A percentile compares a stretch with the other conserved stretches of the same genome.
phyloP scores from a whole-genome alignment of 2,888 invertebrate species.

The Molorchus minor region DNA sequence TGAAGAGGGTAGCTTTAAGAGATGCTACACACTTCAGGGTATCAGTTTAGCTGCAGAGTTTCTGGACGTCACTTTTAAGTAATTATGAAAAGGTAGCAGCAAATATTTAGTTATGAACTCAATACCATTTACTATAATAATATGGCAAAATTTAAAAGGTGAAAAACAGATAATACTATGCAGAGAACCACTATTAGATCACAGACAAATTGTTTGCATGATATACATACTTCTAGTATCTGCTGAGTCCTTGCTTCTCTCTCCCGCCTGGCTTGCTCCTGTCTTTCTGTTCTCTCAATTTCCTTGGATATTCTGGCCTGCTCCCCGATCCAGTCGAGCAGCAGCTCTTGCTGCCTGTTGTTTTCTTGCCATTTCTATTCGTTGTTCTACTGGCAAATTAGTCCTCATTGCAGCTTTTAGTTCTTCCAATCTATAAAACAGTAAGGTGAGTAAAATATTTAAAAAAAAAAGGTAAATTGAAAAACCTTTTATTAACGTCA shows the following conservation, averaged over 20 bases:
- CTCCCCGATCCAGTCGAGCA: constrained; percentile 75
- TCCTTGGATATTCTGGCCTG: constrained; percentile 73
- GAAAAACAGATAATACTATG: too few species aligned
- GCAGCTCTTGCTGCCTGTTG: constrained; percentile 81
- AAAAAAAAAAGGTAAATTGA: not conserved
- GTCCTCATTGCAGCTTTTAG: constrained; percentile 71
- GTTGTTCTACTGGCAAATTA: constrained; percentile 76
- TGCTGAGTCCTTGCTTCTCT: constrained; percentile 86
- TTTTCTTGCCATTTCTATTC: constrained; percentile 77
- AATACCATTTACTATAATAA: too few species aligned
- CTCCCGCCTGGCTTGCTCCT: constrained; percentile 84
- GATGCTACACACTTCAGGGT: too few species aligned
- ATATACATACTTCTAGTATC: constrained; percentile 78
- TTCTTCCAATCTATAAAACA: constrained; percentile 70
- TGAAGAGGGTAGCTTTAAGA: too few species aligned
- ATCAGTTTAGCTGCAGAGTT: too few species aligned
- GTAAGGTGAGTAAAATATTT: not conserved
- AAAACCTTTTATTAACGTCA: constrained; percentile 80
- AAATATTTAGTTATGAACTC: too few species aligned
- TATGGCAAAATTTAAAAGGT: too few species aligned
- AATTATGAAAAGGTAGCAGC: too few species aligned
- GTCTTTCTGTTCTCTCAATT: constrained; percentile 81
- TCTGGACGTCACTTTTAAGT: too few species aligned
- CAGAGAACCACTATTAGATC: too few species aligned
- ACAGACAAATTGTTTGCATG: not conserved